Conservation (phyloP, 2,113 vertebrate genomes). For the Malurus elegans region DNA sequence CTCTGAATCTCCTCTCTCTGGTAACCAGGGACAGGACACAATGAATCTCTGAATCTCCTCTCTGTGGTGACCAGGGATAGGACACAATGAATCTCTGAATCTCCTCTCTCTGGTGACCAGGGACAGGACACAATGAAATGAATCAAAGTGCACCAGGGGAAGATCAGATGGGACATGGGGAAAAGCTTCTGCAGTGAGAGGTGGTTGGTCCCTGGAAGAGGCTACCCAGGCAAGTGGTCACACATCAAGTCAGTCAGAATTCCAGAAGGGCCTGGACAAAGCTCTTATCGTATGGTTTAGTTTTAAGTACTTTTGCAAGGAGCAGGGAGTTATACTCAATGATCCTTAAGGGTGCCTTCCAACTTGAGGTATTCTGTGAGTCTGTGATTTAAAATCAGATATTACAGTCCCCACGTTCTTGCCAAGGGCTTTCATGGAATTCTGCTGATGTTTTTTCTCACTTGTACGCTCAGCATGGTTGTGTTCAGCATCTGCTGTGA, state of each 20-base stretch:
- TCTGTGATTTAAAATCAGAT: background rate
- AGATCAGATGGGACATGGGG: background rate
- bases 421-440: background rate
- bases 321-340: background rate
- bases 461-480: background rate
- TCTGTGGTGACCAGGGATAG: too few species aligned
- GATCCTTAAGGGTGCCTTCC: background rate
- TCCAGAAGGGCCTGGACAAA: background rate
- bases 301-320: background rate
- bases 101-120: background rate
- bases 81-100: background rate
- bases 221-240: background rate
- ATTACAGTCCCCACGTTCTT: background rate
- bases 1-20: too few species aligned
- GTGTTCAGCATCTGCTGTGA: background rate
- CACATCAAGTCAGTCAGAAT: background rate
- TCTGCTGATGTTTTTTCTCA: rapidly evolving
- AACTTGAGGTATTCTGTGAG: background rate
- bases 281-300: rapidly evolving
- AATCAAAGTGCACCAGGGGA: background rate
- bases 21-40: too few species aligned
- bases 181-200: background rate
- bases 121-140: rapidly evolving
- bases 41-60: too few species aligned
- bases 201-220: rapidly evolving